A percentile compares a stretch with the other conserved stretches of the same genome.
Evolutionary conservation across 2,888 invertebrate species (phyloP).

Genomic region (Meghimatium bilineatum): DNA sequence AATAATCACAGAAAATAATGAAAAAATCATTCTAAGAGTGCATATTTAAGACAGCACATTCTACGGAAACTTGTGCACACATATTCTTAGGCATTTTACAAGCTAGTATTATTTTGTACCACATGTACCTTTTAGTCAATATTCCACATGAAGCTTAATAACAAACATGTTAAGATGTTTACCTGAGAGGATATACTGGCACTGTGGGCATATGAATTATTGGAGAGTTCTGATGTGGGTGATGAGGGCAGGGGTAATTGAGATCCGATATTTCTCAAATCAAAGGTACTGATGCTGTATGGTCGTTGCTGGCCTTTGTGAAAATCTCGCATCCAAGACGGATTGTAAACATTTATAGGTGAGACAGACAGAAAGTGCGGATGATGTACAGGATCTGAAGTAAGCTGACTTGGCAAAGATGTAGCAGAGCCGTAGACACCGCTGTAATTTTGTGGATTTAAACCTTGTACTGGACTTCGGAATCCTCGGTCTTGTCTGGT

Average conservation of each 20-base stretch:
- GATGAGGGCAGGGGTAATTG: conserved; percentile 14
- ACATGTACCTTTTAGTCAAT: too few species aligned
- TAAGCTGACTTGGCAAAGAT: conserved; percentile 48
- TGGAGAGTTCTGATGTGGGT: conserved; percentile 17
- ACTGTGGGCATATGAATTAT: conserved; percentile 24
- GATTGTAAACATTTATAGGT: conserved; percentile 18
- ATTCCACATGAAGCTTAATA: too few species aligned
- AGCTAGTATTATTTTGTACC: too few species aligned
- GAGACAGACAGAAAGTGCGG: conserved; percentile 40
- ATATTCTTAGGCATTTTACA: too few species aligned
- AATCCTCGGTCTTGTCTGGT: conserved; percentile 58
- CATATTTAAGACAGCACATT: too few species aligned
- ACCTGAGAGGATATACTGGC: conserved; percentile 22
- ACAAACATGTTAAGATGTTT: background rate
- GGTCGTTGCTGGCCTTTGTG: conserved; percentile 19
- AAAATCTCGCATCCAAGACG: conserved; percentile 15
- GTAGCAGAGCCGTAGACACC: conserved; percentile 64
- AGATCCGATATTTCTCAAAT: conserved; percentile 23
- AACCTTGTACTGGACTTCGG: conserved; percentile 57
- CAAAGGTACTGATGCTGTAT: conserved; percentile 35
- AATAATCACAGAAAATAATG: too few species aligned
- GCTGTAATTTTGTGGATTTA: conserved; percentile 65
- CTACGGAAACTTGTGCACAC: too few species aligned
- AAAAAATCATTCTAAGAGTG: too few species aligned
- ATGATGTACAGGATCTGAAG: conserved; percentile 13